These are phyloP conservation scores for Eueremaeus valkanovi DNA, from an alignment of 2,888 invertebrate genomes.

Conservation along the genomic window DNA sequence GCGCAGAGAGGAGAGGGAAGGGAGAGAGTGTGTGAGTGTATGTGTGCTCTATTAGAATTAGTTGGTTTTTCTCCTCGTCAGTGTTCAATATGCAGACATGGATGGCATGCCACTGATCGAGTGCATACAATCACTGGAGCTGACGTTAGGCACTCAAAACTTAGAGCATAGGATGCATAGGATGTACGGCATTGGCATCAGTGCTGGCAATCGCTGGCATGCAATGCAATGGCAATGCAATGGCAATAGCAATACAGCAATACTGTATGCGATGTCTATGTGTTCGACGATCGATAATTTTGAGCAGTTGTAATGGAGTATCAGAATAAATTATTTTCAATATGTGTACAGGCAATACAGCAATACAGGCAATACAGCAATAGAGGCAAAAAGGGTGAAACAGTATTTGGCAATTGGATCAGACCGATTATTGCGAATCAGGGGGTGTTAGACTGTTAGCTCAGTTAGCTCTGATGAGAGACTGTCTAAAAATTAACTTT, in stretches of 20 bases:
- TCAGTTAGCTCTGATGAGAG: not conserved
- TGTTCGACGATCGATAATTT: not conserved
- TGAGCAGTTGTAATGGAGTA: constrained; percentile 36
- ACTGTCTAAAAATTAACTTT: constrained; percentile 25
- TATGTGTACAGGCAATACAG: constrained; percentile 25
- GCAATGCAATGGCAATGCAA: no score
- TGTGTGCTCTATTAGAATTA: not conserved
- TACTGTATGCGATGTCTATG: no score
- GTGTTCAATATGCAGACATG: constrained; percentile 22
- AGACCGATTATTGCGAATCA: constrained; percentile 34
- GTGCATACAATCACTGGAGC: not conserved
- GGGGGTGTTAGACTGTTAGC: not conserved
- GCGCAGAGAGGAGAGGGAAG: not conserved
- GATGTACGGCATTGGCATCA: no score
- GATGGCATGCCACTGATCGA: constrained; percentile 2
- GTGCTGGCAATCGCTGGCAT: no score
- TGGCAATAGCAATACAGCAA: no score
- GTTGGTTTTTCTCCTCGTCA: constrained; percentile 8
- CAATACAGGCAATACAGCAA: no score
- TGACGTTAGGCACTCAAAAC: constrained; percentile 14
- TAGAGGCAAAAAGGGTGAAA: constrained; percentile 21
- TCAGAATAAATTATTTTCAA: constrained; percentile 38
- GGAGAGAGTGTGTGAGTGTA: not conserved
- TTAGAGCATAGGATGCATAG: no score
- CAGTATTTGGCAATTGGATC: constrained; percentile 32